phyloP scores from a whole-genome alignment of 2,113 vertebrate species.

The Amazona vittata region DNA sequence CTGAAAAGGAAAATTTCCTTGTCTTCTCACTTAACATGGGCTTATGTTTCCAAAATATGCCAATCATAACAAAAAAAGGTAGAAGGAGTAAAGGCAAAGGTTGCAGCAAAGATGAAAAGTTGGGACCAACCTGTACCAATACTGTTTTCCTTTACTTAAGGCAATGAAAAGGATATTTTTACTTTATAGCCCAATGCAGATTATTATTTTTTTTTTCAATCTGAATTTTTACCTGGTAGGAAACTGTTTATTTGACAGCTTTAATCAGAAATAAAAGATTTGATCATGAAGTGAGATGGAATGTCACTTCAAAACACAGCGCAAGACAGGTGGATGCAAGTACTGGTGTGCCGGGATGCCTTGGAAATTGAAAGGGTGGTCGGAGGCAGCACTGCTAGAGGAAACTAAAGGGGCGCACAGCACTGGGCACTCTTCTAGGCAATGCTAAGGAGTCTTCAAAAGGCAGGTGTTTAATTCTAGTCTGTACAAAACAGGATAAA shows the following conservation, averaged over 20 bases:
- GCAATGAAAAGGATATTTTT: not conserved
- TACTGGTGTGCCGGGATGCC: not conserved
- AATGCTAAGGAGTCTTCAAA: not conserved
- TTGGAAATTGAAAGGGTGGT: not conserved
- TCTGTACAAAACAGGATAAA: not conserved
- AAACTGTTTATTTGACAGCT: slow-evolving; percentile 6
- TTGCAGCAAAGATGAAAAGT: not conserved
- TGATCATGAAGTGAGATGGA: not conserved
- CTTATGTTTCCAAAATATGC: slow-evolving; percentile 7
- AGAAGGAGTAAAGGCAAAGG: not conserved
- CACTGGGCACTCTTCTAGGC: not conserved
- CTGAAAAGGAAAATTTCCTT: not conserved
- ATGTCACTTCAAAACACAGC: not conserved
- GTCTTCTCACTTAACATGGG: not conserved
- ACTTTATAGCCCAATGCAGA: not conserved
- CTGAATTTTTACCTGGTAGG: not conserved
- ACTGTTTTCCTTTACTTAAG: not conserved
- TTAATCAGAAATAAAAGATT: slow-evolving; percentile 16
- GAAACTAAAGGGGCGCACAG: not conserved
- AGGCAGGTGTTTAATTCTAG: not conserved
- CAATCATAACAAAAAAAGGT: not conserved
- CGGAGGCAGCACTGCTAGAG: not conserved
- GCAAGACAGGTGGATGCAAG: not conserved
- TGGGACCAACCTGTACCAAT: not conserved
- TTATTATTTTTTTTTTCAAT: not conserved